A percentile compares a stretch with the other conserved stretches of the same genome.
These are phyloP conservation scores for Prinia subflava DNA, from an alignment of 2,113 vertebrate species.

Conservation along the genomic window DNA sequence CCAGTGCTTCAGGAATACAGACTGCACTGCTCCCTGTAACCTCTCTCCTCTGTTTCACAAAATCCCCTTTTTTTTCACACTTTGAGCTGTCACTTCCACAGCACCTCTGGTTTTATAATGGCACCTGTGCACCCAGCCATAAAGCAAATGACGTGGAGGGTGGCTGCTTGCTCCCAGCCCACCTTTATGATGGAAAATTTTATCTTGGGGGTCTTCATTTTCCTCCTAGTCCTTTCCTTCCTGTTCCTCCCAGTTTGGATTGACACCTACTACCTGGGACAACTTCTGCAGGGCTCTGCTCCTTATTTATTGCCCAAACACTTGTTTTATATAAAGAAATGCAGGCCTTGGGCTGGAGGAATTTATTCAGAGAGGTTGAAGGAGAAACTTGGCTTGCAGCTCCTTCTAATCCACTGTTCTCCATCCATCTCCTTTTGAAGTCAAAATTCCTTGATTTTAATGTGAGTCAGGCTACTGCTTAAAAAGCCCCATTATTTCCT, in stretches of 20 bases:
- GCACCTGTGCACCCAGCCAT: background rate
- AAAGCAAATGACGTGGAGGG: background rate
- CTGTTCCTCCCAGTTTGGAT: background rate
- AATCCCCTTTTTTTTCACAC: background rate
- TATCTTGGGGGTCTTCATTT: background rate
- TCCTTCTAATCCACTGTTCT: background rate
- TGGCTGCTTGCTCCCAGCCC: background rate
- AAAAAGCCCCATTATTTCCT: background rate
- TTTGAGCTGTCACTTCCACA: background rate
- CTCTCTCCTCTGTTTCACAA: background rate
- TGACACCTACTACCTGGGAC: background rate
- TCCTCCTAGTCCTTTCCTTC: background rate
- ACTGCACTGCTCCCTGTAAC: rapidly evolving
- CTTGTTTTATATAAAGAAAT: background rate
- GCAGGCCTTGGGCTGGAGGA: background rate
- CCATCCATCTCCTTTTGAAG: background rate
- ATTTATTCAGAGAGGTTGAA: background rate
- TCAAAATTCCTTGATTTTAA: background rate
- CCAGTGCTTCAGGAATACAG: background rate
- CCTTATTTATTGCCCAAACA: background rate
- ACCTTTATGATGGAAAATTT: background rate
- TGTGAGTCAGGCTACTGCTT: background rate
- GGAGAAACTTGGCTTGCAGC: background rate
- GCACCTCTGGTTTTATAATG: background rate
- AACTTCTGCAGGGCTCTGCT: background rate